Percentiles rank a stretch among this genome's conserved stretches.
These are phyloP conservation scores for Ophioderma brevispina DNA, from an alignment of 35 echinoderm and acorn worm genomes.

Conservation along the genomic window DNA sequence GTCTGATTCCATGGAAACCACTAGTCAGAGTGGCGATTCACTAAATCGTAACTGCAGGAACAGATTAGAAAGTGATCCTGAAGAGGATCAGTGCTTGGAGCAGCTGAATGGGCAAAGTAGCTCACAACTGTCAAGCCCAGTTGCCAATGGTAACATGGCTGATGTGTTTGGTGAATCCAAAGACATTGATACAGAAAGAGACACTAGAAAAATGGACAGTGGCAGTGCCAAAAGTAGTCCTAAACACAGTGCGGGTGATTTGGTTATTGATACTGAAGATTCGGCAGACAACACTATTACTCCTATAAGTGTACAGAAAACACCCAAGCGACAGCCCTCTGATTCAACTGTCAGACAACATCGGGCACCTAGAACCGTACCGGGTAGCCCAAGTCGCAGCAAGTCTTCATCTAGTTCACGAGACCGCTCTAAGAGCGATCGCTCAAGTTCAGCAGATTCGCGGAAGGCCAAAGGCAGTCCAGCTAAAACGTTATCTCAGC, in stretches of 20 bases:
- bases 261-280: slow-evolving; percentile 10
- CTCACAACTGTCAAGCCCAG: not conserved
- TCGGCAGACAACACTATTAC: not conserved
- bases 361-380: slow-evolving; percentile 85
- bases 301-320: not conserved
- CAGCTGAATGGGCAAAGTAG: slow-evolving; percentile 35
- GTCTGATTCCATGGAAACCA: slow-evolving; percentile 97
- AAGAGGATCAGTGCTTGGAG: slow-evolving; percentile 24
- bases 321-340: slow-evolving; percentile 14
- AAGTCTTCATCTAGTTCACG: slow-evolving; percentile 85
- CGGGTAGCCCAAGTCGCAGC: slow-evolving; percentile 75
- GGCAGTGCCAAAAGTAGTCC: slow-evolving; percentile 28
- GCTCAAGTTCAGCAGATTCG: slow-evolving; percentile 81
- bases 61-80: slow-evolving; percentile 36
- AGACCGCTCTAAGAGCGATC: slow-evolving; percentile 77
- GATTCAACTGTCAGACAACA: slow-evolving; percentile 61
- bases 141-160: slow-evolving; percentile 10
- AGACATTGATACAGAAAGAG: slow-evolving; percentile 14
- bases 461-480: slow-evolving; percentile 78
- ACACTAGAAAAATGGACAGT: slow-evolving; percentile 36
- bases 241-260: slow-evolving; percentile 21
- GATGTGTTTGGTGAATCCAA: slow-evolving; percentile 13
- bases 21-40: slow-evolving; percentile 88
- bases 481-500: slow-evolving; percentile 33
- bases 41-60: slow-evolving; percentile 73